A percentile compares a stretch with the other conserved stretches of the same genome.
These are phyloP conservation scores for Saccostrea cuccullata DNA, from an alignment of 1,140 invertebrate species.

Conservation along the genomic window DNA sequence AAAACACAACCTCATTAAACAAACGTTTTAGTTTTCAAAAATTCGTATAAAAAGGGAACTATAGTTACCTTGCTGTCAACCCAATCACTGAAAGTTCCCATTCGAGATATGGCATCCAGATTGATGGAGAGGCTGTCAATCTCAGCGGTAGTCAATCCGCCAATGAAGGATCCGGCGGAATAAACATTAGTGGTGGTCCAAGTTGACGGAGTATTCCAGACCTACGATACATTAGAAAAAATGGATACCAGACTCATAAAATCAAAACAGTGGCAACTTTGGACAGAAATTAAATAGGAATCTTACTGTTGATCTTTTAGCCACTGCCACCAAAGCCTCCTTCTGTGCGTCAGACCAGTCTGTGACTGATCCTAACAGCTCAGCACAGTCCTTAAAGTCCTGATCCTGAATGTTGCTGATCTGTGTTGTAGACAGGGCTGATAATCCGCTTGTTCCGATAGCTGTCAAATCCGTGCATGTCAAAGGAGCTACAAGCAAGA, in stretches of 20 bases:
- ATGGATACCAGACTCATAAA: background rate
- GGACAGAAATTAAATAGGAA: background rate
- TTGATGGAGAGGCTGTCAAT: conserved; percentile 42
- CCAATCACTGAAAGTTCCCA: conserved; percentile 54
- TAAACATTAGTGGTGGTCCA: conserved; percentile 48
- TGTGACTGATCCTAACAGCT: conserved; percentile 35
- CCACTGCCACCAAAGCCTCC: conserved; percentile 38
- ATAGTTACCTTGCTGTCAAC: conserved; percentile 39
- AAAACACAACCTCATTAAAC: background rate
- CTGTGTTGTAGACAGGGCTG: conserved; percentile 43
- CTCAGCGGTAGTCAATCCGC: conserved; percentile 42
- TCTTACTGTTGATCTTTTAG: conserved; percentile 42
- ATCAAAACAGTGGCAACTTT: background rate
- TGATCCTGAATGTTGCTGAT: conserved; percentile 41
- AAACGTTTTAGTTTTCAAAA: background rate
- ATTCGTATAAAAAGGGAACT: background rate
- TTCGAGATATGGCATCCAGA: conserved; percentile 49
- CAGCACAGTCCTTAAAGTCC: conserved; percentile 48
- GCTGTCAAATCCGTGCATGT: conserved; percentile 45
- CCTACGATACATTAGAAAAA: background rate
- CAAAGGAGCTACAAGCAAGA: background rate
- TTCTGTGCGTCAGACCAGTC: conserved; percentile 35
- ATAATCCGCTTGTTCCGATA: conserved; percentile 46
- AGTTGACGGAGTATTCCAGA: conserved; percentile 46
- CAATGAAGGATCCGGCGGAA: conserved; percentile 45